Evolutionary conservation across 2,113 vertebrate genomes (phyloP).

Genomic region (Catagonus wagneri): DNA sequence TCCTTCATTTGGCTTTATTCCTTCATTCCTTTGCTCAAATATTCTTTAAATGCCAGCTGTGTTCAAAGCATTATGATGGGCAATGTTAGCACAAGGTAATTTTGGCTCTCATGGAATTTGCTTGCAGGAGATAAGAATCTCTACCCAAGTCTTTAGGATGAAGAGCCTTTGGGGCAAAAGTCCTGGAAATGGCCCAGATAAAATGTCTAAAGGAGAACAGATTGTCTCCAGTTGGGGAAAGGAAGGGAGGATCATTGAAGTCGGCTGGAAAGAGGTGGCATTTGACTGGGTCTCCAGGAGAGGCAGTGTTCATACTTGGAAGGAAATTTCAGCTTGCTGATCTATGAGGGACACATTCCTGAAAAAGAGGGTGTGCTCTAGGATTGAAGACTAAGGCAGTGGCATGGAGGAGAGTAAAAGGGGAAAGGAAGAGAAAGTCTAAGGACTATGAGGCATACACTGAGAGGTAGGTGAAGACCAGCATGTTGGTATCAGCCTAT

Average conservation of each 20-base stretch:
- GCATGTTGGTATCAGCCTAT: not conserved
- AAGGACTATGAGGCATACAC: not conserved
- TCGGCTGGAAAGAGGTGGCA: not conserved
- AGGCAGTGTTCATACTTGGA: not conserved
- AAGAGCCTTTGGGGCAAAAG: not conserved
- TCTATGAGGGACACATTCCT: not conserved
- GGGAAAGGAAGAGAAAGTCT: not conserved
- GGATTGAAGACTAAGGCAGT: not conserved
- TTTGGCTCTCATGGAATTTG: not conserved
- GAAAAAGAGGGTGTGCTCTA: not conserved
- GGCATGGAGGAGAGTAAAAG: not conserved
- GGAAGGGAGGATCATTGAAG: not conserved
- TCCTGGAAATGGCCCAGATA: not conserved
- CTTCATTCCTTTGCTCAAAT: constrained; percentile 1
- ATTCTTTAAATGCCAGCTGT: not conserved
- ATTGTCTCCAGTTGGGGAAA: not conserved
- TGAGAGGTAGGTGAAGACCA: not conserved
- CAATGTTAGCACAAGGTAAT: not conserved
- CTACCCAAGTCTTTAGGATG: not conserved
- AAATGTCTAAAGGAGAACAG: not conserved
- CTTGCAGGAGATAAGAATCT: not conserved
- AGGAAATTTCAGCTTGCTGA: not conserved
- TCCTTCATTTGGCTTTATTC: not conserved
- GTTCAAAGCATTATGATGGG: not conserved
- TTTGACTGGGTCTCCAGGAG: not conserved